phyloP scores from a whole-genome alignment of 2,113 vertebrate genomes.

The human (Homo sapiens) region GRCh38 chr13:108560001-108560500 shows the following conservation, averaged over 20 bases:
- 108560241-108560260: constrained; percentile 75
- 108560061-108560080: neutral
- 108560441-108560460: neutral
- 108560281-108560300: constrained; percentile 92
- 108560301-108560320: constrained; percentile 94
- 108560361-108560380: constrained; percentile 92
- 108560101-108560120: neutral
- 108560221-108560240: constrained; percentile 44
- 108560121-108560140: neutral
- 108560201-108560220: constrained; percentile 24
- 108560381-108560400: constrained; percentile 85
- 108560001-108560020: neutral
- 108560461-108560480: constrained; percentile 62
- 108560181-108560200: constrained; percentile 22
- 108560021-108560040: neutral
- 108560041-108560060: neutral
- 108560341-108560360: constrained; percentile 96
- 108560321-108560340: constrained; percentile 92
- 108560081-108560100: neutral
- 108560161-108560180: constrained; percentile 17
- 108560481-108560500: constrained; percentile 17
- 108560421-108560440: constrained; percentile 82
- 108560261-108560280: constrained; percentile 80
- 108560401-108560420: constrained; percentile 85
- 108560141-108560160: constrained; percentile 28